Base-by-base conservation (phyloP, 2,113 vertebrate genomes). In the Leptobrachium ailaonicum region DNA sequence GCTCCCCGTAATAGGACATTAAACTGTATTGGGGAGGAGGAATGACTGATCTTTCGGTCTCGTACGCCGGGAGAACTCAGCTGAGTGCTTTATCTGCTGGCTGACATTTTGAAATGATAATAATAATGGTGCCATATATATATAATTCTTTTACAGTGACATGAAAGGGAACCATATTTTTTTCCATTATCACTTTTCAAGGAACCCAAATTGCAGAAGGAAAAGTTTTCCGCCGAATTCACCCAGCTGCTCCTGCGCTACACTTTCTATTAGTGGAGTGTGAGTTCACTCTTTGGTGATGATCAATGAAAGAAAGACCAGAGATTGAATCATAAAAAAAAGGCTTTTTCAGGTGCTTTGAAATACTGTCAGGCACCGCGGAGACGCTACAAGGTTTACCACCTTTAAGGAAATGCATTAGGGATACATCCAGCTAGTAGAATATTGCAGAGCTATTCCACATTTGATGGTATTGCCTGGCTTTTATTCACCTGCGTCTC, bases 81-180 rank as follows among this genome's bases (percentile, higher is more conserved):
- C 63, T 7, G 58, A 67, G 77, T 67, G 4, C 71, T 81, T 81
- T 74, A 75, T 75, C 79, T 69, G 71, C 45, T 73, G 43, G 64
- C 63, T 81, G 79, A 81, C 79, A 81, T 81, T 80, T 81, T 60
- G 63, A 69, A 73, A 81, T 75, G 71, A 81, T 62, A 41, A 63
- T 75, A 68, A 75, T 81, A 81, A 69, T 47, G 71, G 62, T 73
- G 71, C 64, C 62, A 32, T 68, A 10, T 41, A 40, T 76, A 66
- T 76, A 76, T 67, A 53, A 67, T 54, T 76, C 64, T 67, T 53
- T 68, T 67, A 68, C 66, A 13, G 72, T 58, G 71, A 80, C 71
- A 74, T 67, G 64, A 47, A 43, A 44, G 58, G 64, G 66, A 40
- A 64, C 43, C 54, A 56, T 74, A 74, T 54, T 81, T 75, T 54